Conservation (phyloP, 2,888 invertebrate species). For the Pristionchus entomophagus region DNA sequence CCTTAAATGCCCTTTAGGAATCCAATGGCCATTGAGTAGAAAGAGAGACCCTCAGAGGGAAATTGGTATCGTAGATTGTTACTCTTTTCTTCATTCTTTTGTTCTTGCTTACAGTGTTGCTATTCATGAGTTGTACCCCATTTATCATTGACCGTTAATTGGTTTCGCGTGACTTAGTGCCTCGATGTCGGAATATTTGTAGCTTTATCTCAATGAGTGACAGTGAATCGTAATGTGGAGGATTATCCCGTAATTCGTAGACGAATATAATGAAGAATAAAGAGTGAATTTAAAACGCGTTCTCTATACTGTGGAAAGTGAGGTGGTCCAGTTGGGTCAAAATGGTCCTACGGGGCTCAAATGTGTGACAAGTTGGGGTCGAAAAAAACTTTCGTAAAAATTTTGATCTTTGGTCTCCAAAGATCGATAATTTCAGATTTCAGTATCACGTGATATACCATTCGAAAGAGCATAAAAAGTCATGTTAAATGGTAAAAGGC, state of each 20-base stretch:
- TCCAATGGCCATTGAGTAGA: not conserved
- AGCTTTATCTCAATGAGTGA: conserved; percentile 17
- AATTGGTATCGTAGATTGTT: not conserved
- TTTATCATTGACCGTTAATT: not conserved
- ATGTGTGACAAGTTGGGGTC: no score
- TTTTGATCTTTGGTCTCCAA: no score
- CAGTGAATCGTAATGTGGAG: not conserved
- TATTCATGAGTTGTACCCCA: not conserved
- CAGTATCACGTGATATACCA: no score
- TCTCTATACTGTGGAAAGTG: no score
- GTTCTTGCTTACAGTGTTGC: not conserved
- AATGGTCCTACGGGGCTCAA: no score
- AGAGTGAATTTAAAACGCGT: not conserved
- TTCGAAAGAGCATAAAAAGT: no score
- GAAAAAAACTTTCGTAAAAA: no score
- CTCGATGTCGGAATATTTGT: not conserved
- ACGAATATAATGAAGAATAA: not conserved
- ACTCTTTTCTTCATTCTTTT: not conserved
- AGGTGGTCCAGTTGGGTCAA: no score
- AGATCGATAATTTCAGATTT: no score
- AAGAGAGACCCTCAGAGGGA: conserved; percentile 5
- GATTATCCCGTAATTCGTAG: not conserved
- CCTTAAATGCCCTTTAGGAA: not conserved
- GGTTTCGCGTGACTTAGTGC: not conserved
- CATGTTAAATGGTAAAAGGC: no score